Percentiles rank a stretch among this genome's conserved stretches.
phyloP scores from a whole-genome alignment of 2,113 vertebrate genomes.

The Mugil cephalus region DNA sequence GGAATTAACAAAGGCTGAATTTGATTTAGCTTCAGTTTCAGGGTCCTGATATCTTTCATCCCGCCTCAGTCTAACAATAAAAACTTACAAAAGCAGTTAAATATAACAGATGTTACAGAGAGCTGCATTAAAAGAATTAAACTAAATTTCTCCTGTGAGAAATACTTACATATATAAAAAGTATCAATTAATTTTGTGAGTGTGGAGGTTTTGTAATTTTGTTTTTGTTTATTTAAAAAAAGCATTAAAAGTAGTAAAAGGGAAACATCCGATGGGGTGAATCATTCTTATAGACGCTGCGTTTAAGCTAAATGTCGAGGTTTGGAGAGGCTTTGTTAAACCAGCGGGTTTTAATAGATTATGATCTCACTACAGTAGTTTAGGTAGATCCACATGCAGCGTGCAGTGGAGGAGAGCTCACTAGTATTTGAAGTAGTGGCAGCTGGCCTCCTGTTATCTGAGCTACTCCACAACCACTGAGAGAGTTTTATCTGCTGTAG shows the following conservation, averaged over 20 bases:
- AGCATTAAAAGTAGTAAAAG: too few species aligned
- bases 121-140: too few species aligned
- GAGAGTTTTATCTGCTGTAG: constrained; percentile 17
- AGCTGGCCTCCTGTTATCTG: constrained; percentile 18
- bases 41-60: neutral
- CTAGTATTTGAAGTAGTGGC: constrained; percentile 10
- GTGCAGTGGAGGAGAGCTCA: constrained; percentile 8
- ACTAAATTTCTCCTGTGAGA: neutral
- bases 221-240: too few species aligned
- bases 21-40: constrained; percentile 8
- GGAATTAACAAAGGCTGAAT: neutral
- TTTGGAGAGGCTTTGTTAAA: constrained; percentile 29
- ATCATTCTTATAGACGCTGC: neutral
- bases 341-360: neutral
- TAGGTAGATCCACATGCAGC: neutral
- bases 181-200: too few species aligned
- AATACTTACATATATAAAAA: too few species aligned
- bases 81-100: constrained; percentile 1
- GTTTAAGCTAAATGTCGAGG: constrained; percentile 14
- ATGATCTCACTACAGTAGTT: constrained; percentile 18
- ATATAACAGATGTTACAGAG: neutral
- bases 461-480: neutral
- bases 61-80: neutral
- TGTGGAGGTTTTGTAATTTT: too few species aligned
- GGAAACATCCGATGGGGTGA: too few species aligned